Conservation (phyloP, 2,888 invertebrate genomes). For the Ellobium chinense region DNA sequence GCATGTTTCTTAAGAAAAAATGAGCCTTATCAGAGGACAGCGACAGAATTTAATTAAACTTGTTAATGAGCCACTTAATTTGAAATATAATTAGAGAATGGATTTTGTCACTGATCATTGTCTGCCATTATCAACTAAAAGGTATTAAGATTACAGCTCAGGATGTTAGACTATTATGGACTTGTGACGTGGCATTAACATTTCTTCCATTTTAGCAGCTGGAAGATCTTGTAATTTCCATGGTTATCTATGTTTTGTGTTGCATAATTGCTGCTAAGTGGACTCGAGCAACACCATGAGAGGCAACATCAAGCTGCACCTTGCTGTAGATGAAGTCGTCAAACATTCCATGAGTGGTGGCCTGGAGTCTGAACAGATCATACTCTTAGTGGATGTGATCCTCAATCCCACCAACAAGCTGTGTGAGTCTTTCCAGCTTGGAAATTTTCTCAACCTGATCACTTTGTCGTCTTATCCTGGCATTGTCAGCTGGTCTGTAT, state of each 20-base stretch:
- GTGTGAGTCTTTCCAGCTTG: not conserved
- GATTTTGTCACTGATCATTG: too few relatives aligned
- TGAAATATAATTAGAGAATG: not conserved
- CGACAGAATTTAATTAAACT: too few relatives aligned
- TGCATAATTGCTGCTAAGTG: slow-evolving; percentile 19
- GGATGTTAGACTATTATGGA: too few relatives aligned
- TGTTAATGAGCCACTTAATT: too few relatives aligned
- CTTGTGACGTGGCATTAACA: too few relatives aligned
- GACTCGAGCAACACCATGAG: slow-evolving; percentile 27
- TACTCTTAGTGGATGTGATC: slow-evolving; percentile 60
- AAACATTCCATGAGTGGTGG: slow-evolving; percentile 56
- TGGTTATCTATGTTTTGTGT: not conserved
- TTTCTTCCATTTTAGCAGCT: not conserved
- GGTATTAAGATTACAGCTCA: too few relatives aligned
- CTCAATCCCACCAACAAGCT: slow-evolving; percentile 58
- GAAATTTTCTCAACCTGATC: not conserved
- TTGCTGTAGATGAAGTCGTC: slow-evolving; percentile 60
- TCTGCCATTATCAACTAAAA: too few relatives aligned
- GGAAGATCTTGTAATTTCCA: not conserved
- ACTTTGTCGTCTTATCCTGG: not conserved
- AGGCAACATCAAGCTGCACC: slow-evolving; percentile 60
- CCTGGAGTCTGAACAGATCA: slow-evolving; percentile 59
- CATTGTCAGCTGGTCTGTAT: too few relatives aligned
- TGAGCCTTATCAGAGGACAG: too few relatives aligned
- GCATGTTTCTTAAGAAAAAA: too few relatives aligned